Conservation (phyloP, 2,797 vertebrate species). For the Rhinogobio ventralis region DNA sequence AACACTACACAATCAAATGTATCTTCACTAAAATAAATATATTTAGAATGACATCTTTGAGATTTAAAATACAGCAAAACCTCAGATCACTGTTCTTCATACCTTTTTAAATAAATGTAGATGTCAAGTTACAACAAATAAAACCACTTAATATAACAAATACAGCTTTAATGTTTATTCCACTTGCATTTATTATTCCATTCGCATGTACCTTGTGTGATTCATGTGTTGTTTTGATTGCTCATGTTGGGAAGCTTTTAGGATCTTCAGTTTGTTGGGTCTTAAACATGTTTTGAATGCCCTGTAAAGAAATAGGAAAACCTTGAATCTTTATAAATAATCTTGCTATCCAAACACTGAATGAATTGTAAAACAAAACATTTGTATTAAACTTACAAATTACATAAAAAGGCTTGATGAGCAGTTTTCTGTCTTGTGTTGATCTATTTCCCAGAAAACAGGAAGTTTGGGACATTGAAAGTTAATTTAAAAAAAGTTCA, state of each 20-base stretch:
- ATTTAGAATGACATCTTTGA: background rate
- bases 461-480: too few species aligned
- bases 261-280: slow-evolving; percentile 46
- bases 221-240: background rate
- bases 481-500: too few species aligned
- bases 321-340: background rate
- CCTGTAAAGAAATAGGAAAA: slow-evolving; percentile 58
- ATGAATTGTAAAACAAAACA: background rate
- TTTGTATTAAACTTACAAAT: background rate
- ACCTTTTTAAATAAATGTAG: background rate
- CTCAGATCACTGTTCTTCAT: background rate
- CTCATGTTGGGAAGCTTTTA: slow-evolving; percentile 8
- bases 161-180: background rate
- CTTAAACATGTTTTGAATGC: slow-evolving; percentile 67
- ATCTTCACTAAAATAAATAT: background rate
- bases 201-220: background rate
- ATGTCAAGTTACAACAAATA: background rate
- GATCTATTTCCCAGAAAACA: too few species aligned
- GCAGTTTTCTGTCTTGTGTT: background rate
- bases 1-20: background rate
- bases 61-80: background rate
- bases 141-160: background rate
- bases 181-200: background rate
- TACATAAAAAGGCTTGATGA: background rate
- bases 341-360: background rate